Base-by-base conservation (phyloP, 2,888 invertebrate species). In the Coelinius sp. region DNA sequence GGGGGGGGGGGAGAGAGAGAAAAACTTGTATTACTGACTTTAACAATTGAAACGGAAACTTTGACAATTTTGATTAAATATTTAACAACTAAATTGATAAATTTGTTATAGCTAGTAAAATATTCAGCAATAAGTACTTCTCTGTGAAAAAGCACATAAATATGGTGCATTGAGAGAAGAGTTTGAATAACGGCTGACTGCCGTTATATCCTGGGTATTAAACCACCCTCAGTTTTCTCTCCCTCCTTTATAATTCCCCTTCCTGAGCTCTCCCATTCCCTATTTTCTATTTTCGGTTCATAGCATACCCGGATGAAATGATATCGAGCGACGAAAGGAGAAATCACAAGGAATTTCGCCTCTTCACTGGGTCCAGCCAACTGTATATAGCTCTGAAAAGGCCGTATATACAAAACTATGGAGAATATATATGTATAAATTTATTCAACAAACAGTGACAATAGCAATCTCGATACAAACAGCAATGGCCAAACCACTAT, bases 251-350 rank as follows among this genome's bases (percentile, higher is more conserved):
- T n/a, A n/a, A n/a, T n/a, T n/a, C n/a, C n/a, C n/a, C n/a, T n/a
- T n/a, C n/a, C n/a, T n/a, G n/a, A n/a, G n/a, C n/a, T 49, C 14
- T 41, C 56, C 65, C 17, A 31, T 35, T 27, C 38, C 22, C 38
- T 38, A 4, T 44, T 62, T 53, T 46, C 44, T 71, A 46, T 38
- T n/a, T 62, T 66, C 70, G 65, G 70, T 73, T 66, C 68, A 72
- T 53, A 35, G 69, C 62, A 70, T 71, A 53, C 17, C 70, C 67
- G 59, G 67, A 73, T 70, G 70, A 75, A n/a, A 75, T 73, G 74
- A 74, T 77, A 77, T 75, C 76, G 75, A 74, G 72, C 68, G 71
- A 73, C 38, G 52, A 71, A 64, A 56, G 63, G 69, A 67, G 46
- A 49, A 64, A 53, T 64, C 14, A 44, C 65, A 46, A 59, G 59